phyloP scores from a whole-genome alignment of 1,140 invertebrate species.

The Ceratosolen solmsi region DNA sequence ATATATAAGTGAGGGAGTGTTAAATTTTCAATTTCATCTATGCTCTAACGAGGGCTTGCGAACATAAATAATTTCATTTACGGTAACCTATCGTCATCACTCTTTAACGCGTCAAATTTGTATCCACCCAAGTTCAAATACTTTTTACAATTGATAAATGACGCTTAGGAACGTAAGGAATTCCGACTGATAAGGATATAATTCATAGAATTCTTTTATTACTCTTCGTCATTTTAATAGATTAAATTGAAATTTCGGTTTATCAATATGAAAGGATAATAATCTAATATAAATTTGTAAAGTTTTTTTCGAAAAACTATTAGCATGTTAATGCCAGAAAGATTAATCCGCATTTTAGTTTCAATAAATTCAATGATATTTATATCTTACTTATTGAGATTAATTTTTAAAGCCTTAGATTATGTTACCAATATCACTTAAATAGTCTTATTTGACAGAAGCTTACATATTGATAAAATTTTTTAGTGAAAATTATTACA shows the following conservation, averaged over 20 bases:
- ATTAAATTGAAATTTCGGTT: background rate
- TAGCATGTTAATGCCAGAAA: background rate
- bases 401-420: background rate
- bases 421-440: background rate
- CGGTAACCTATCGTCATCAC: background rate
- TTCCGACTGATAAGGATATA: background rate
- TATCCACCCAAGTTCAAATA: background rate
- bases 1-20: no score
- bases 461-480: no score
- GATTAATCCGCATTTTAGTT: background rate
- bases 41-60: no score
- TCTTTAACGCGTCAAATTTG: background rate
- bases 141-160: constrained; percentile 5
- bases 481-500: no score
- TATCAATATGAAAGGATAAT: background rate
- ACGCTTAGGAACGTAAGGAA: background rate
- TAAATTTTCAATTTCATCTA: no score
- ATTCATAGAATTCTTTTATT: background rate
- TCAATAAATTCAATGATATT: background rate
- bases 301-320: background rate
- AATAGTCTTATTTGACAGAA: no score
- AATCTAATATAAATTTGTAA: background rate
- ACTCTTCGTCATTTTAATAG: background rate
- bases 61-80: background rate
- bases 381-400: background rate